phyloP scores from a whole-genome alignment of 2,113 vertebrate species.

The Edolisoma coerulescens region DNA sequence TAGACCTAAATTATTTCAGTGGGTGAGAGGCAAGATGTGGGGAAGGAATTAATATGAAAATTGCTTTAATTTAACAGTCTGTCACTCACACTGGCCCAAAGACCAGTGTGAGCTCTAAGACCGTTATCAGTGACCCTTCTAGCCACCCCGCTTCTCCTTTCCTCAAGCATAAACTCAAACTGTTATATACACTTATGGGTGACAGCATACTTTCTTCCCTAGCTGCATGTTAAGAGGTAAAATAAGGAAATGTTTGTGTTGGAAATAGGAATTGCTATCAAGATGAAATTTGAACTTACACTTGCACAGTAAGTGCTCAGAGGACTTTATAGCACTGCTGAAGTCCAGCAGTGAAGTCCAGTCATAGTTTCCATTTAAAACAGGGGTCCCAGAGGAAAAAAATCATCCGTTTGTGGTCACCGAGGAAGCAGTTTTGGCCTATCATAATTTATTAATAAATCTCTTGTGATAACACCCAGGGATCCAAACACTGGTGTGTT shows the following conservation, averaged over 20 bases:
- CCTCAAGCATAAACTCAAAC: not conserved
- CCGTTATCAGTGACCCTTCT: not conserved
- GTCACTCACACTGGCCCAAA: not conserved
- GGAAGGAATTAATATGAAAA: slow-evolving; percentile 33
- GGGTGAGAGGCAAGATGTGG: slow-evolving; percentile 17
- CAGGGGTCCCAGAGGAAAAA: not conserved
- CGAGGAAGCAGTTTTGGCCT: not conserved
- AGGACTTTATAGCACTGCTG: not conserved
- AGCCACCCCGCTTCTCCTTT: not conserved
- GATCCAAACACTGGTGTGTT: not conserved
- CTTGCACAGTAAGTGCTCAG: not conserved
- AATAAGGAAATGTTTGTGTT: not conserved
- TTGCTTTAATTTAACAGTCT: slow-evolving; percentile 20
- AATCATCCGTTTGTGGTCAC: not conserved
- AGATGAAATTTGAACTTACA: not conserved
- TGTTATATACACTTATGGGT: not conserved
- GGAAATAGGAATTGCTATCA: not conserved
- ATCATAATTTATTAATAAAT: not conserved
- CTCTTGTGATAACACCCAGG: not conserved
- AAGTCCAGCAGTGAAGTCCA: not conserved
- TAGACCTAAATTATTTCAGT: not conserved
- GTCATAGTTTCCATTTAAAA: not conserved
- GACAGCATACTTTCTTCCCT: not conserved
- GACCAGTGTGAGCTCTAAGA: slow-evolving; percentile 3
- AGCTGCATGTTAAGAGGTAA: not conserved